Evolutionary conservation across 1,140 invertebrate genomes (phyloP).

Genomic region (Wasmannia auropunctata): DNA sequence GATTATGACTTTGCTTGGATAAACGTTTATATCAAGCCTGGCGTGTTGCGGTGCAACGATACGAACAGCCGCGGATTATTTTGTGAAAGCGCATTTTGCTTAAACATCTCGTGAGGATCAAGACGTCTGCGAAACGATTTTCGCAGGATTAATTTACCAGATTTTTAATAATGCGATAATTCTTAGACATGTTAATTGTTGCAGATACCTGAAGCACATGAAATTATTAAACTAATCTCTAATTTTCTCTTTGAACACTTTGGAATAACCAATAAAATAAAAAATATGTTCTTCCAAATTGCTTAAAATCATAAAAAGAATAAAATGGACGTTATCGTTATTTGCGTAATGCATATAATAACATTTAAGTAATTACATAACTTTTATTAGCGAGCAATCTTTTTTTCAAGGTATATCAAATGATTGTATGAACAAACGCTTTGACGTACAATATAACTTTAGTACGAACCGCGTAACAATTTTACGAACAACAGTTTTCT

Average conservation of each 20-base stretch:
- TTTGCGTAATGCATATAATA: not conserved
- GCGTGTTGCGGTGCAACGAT: constrained; percentile 24
- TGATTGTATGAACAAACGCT: not conserved
- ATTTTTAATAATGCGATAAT: not conserved
- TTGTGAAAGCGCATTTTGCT: constrained; percentile 4
- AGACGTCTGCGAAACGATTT: not conserved
- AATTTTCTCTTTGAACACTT: not conserved
- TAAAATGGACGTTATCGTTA: not conserved
- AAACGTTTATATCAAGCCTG: constrained; percentile 60
- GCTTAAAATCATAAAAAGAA: not conserved
- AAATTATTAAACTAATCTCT: not conserved
- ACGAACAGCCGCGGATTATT: not conserved
- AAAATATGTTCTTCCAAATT: not conserved
- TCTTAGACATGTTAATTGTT: not conserved
- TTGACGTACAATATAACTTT: not conserved
- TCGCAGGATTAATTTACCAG: not conserved
- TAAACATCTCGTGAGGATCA: not conserved
- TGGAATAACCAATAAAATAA: not conserved
- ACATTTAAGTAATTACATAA: not conserved
- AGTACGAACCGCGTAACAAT: not conserved
- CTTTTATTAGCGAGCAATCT: not conserved
- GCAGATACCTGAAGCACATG: not conserved
- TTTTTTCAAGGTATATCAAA: not conserved
- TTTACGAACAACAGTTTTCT: not conserved
- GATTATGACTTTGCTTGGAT: constrained; percentile 53